A percentile compares a stretch with the other conserved stretches of the same genome.
Conservation (phyloP, 2,888 invertebrate species). For the Fragum whitleyi region DNA sequence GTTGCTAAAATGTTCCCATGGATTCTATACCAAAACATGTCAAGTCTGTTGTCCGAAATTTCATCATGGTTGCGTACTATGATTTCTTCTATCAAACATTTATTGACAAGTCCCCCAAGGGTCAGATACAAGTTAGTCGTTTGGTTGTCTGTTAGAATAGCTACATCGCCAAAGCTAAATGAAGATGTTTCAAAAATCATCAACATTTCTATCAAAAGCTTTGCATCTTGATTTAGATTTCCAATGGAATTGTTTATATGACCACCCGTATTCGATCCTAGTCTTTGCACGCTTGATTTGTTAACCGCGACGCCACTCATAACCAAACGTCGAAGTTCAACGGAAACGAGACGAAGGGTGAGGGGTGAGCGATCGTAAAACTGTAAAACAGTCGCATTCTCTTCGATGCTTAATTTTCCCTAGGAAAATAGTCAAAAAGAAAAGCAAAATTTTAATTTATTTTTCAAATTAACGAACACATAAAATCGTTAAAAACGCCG, state of each 20-base stretch:
- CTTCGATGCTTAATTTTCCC: too few species aligned
- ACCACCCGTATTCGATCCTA: not conserved
- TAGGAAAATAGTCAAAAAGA: not conserved
- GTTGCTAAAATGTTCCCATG: not conserved
- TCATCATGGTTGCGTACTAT: not conserved
- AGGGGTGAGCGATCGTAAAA: not conserved
- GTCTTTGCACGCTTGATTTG: not conserved
- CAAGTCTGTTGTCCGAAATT: not conserved
- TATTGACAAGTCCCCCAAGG: not conserved
- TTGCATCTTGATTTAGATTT: not conserved
- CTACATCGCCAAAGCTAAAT: not conserved
- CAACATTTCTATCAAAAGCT: not conserved
- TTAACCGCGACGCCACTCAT: not conserved
- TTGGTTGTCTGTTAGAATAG: not conserved
- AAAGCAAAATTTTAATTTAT: too few species aligned
- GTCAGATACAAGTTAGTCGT: not conserved
- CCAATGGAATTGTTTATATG: not conserved
- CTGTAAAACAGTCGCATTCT: not conserved
- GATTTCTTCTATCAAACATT: not conserved
- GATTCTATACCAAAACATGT: not conserved
- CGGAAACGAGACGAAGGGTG: not conserved
- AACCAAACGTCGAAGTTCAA: not conserved
- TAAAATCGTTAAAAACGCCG: too few species aligned
- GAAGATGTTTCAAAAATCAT: constrained; percentile 18
- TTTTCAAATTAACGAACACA: too few species aligned